These are phyloP conservation scores for Cryptocephalus moraei DNA, from an alignment of 2,888 invertebrate genomes.

Conservation along the genomic window DNA sequence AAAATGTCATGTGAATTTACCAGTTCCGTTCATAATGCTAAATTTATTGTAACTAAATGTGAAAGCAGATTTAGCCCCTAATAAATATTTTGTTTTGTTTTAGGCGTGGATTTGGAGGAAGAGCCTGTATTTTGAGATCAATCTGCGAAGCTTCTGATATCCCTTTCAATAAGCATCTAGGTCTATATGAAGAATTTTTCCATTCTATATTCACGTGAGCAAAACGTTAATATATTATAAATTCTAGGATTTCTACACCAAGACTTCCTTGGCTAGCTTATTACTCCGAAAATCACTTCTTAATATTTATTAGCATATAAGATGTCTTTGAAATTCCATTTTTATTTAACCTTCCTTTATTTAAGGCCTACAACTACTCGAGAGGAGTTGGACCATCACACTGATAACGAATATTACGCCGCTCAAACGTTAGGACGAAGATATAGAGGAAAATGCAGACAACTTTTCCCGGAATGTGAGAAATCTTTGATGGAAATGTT, in stretches of 20 bases:
- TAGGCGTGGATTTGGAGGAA: constrained; percentile 48
- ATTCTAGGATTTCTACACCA: neutral
- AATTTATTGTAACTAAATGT: neutral
- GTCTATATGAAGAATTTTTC: constrained; percentile 56
- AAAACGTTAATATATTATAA: neutral
- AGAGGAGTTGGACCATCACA: constrained; percentile 24
- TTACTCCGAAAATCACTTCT: too few relatives aligned
- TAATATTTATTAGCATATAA: too few relatives aligned
- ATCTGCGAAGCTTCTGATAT: constrained; percentile 58
- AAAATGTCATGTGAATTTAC: too few relatives aligned
- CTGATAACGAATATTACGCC: constrained; percentile 40
- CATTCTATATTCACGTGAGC: constrained; percentile 60
- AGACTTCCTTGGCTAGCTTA: too few relatives aligned
- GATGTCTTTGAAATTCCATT: neutral
- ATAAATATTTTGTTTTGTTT: constrained; percentile 6
- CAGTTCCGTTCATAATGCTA: too few relatives aligned
- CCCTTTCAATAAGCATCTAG: constrained; percentile 46
- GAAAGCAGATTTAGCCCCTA: too few relatives aligned
- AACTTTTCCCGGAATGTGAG: constrained; percentile 19
- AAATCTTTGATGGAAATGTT: constrained; percentile 13
- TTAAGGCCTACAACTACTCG: constrained; percentile 39
- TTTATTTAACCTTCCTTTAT: constrained; percentile 8
- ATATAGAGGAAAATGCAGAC: constrained; percentile 12
- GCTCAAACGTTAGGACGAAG: constrained; percentile 42
- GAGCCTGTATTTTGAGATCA: constrained; percentile 53